phyloP scores from a whole-genome alignment of 2,797 vertebrate genomes.

The Erpetoichthys calabaricus region DNA sequence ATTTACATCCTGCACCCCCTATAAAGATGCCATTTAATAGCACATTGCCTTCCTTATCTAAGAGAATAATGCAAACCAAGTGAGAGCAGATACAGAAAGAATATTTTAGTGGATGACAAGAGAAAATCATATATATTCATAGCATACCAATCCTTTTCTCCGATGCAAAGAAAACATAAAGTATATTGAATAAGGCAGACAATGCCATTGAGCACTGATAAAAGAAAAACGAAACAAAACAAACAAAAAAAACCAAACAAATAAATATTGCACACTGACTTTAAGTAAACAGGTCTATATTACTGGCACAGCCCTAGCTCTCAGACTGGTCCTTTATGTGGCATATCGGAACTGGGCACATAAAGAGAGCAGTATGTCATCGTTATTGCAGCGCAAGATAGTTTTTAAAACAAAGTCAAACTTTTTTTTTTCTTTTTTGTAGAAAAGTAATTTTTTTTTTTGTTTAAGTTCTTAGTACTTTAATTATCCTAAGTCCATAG shows the following conservation, averaged over 20 bases:
- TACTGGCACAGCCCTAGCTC: slow-evolving; percentile 43
- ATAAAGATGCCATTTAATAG: no score
- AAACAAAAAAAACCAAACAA: no score
- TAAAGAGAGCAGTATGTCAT: slow-evolving; percentile 31
- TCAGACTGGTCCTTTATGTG: slow-evolving; percentile 14
- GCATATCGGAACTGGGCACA: slow-evolving; percentile 16
- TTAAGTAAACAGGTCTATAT: slow-evolving; percentile 42
- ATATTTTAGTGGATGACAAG: no score
- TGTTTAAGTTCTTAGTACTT: slow-evolving; percentile 6
- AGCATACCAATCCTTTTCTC: no score
- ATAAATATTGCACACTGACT: slow-evolving; percentile 52
- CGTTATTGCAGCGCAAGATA: slow-evolving; percentile 52
- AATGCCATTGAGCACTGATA: slow-evolving; percentile 35
- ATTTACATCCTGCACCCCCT: no score
- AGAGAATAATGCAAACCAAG: no score
- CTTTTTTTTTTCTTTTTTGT: slow-evolving; percentile 26
- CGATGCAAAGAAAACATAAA: background rate
- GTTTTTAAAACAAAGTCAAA: slow-evolving; percentile 27
- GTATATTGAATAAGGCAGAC: slow-evolving; percentile 31
- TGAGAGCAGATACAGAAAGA: no score
- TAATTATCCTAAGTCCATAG: slow-evolving; percentile 26
- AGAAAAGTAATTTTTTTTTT: slow-evolving; percentile 30
- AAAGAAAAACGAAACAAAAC: no score
- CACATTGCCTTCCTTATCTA: no score
- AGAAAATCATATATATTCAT: no score